Conservation (phyloP, 2,797 vertebrate genomes). For the Coluber constrictor region DNA sequence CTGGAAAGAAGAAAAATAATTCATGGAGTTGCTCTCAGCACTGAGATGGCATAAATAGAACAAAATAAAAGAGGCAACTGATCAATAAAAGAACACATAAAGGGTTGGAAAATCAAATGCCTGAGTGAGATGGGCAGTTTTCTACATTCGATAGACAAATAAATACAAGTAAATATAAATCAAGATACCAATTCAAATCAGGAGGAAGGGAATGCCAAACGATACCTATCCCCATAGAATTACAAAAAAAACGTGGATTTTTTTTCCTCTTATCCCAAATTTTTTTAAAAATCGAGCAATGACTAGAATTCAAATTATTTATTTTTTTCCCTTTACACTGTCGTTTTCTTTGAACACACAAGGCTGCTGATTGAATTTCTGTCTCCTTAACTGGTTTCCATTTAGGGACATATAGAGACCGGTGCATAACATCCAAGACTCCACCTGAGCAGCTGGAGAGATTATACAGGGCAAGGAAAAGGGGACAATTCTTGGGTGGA, state of each 20-base stretch:
- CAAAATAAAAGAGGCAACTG: no score
- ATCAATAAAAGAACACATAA: no score
- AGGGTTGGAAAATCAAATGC: neutral
- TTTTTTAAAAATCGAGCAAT: no score
- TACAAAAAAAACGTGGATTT: neutral
- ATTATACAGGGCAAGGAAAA: neutral
- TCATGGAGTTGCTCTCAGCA: no score
- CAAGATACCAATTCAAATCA: neutral
- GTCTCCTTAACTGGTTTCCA: neutral
- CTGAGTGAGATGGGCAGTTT: neutral
- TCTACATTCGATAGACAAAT: neutral
- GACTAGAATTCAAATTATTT: neutral
- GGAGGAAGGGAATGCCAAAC: neutral
- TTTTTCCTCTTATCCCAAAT: neutral
- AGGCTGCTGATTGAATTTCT: neutral
- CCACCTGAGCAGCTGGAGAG: no score
- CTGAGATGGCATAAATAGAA: no score
- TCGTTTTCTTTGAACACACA: neutral
- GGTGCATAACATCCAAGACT: neutral
- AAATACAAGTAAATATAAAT: neutral
- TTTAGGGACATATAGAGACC: neutral
- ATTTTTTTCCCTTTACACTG: neutral
- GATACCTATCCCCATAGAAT: neutral
- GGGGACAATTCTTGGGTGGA: neutral
- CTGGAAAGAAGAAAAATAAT: no score